Evolutionary conservation across 1,140 invertebrate species (phyloP), one percentile per base, ranked within the genome.

Genomic region (Drosophila mauritiana): DNA sequence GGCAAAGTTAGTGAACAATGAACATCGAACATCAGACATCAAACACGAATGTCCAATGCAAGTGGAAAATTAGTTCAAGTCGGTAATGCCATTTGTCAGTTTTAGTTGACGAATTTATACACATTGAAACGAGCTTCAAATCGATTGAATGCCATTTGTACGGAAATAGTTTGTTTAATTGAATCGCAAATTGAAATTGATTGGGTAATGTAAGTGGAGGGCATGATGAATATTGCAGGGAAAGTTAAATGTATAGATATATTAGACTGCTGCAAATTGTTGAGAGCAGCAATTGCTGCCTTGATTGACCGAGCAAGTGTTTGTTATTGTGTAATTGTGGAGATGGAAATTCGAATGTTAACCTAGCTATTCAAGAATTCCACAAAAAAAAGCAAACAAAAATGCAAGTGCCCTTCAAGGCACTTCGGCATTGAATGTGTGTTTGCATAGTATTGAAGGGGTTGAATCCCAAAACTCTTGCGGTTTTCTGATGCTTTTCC

Each of bases 1-100:
- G 84, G 64, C 78, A 82, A 79, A 78, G 74, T 86, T 76, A 76
- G 88, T 88, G 74, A 79, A 86, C 81, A 82, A 78, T 52, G 78
- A 74, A 76, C 74, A 86, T 42, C 13, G 20, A 48, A 34, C 27
- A 31, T 31, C 7, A 8, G 8, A 31, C 31, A 48, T 51, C 12
- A 15, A 48, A 39, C 7, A 31, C 31, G 8, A 31, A 31, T 10
- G 15, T 25, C 27, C 10, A 34, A 10, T n/a, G 27, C 5, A 37
- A 48, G 46, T 13, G 40, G n/a, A 34, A 37, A 69, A 56, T 55
- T 69, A 48, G 67, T 69, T 36, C 11, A 48, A 68, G 39, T 55
- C 27, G 17, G 25, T 65, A 51, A 51, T 65, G 39, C 11, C 1
- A 36, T 64, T 61, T 68, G 42, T 36, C 34, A 37, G 37, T 31